These are phyloP conservation scores for Saguinus midas DNA, from an alignment of 2,113 vertebrate genomes.

Conservation along the genomic window DNA sequence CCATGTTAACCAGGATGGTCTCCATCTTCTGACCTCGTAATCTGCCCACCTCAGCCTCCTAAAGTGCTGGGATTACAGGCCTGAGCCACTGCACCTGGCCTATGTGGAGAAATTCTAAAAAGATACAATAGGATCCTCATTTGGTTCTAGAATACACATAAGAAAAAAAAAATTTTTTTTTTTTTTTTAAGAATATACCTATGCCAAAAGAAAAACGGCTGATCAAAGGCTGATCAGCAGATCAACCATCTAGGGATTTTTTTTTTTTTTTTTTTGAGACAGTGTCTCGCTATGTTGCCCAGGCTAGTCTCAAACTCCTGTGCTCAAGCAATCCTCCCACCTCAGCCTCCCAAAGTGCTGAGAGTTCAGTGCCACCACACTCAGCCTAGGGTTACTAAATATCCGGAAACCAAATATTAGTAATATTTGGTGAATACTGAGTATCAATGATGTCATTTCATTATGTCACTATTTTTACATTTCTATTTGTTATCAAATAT, in stretches of 20 bases:
- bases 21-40: too few relatives aligned
- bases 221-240: not conserved
- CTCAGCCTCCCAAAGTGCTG: too few relatives aligned
- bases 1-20: too few relatives aligned
- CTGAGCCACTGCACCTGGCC: too few relatives aligned
- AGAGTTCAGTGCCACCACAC: too few relatives aligned
- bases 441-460: not conserved
- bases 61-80: too few relatives aligned
- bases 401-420: not conserved
- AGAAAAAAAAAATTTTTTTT: not conserved
- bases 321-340: too few relatives aligned
- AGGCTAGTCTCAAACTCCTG: too few relatives aligned
- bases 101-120: not conserved
- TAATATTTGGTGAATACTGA: not conserved
- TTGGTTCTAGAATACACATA: not conserved
- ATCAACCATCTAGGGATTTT: not conserved
- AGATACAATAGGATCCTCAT: not conserved
- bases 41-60: too few relatives aligned
- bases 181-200: not conserved
- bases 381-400: not conserved
- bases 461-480: not conserved
- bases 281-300: too few relatives aligned
- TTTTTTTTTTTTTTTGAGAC: too few relatives aligned
- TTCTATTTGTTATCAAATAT: not conserved
- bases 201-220: not conserved